Evolutionary conservation across 2,113 vertebrate genomes (phyloP).

Genomic region (Amia ocellicauda): DNA sequence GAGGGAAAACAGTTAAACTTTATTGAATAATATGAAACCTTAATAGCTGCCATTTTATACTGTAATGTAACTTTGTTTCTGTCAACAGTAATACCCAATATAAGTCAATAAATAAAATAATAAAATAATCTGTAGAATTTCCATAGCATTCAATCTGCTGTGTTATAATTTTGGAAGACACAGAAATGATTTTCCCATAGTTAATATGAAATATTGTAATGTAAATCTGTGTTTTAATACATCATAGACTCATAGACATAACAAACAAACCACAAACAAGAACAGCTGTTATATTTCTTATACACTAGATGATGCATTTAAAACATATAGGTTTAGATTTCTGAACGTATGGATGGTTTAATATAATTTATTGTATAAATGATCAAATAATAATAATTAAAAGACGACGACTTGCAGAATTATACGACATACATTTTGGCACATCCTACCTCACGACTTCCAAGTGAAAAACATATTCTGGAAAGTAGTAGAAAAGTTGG

Average conservation of each 20-base stretch:
- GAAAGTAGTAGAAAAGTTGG: no score
- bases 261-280: not conserved
- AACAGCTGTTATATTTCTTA: not conserved
- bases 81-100: not conserved
- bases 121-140: not conserved
- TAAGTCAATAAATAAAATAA: not conserved
- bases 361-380: no score
- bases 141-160: not conserved
- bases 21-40: conserved; percentile 15
- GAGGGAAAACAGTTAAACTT: not conserved
- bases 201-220: not conserved
- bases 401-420: no score
- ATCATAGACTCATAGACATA: not conserved
- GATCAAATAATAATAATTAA: no score
- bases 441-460: no score
- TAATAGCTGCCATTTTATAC: conserved; percentile 4
- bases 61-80: not conserved
- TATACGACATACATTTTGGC: no score
- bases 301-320: not conserved
- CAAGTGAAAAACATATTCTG: no score
- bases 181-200: not conserved
- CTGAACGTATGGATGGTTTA: no score
- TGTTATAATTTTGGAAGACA: not conserved
- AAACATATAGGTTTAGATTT: no score
- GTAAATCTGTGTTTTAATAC: no score